phyloP scores from a whole-genome alignment of 2,797 vertebrate species.

The Mormyrops attenuatus region DNA sequence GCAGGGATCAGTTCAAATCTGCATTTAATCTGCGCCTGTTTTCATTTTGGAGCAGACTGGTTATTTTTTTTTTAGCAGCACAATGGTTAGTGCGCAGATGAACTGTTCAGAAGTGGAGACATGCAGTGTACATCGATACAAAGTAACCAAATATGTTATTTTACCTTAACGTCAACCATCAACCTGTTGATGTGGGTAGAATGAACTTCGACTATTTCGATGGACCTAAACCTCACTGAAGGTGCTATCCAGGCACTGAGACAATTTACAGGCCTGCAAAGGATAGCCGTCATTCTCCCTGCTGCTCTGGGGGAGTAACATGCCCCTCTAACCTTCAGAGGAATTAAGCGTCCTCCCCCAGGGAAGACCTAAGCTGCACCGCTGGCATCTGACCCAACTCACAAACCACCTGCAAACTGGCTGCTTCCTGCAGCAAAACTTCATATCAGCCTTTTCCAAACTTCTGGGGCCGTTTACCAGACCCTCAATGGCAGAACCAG shows the following conservation, averaged over 20 bases:
- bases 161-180: neutral
- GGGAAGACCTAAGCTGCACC: neutral
- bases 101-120: neutral
- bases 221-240: neutral
- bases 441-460: neutral
- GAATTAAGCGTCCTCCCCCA: neutral
- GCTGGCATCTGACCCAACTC: neutral
- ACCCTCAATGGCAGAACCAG: neutral
- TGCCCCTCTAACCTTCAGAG: conserved; percentile 7
- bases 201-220: neutral
- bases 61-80: neutral
- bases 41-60: neutral
- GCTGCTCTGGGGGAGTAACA: neutral
- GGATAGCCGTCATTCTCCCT: neutral
- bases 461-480: neutral
- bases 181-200: neutral
- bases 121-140: neutral
- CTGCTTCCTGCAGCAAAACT: neutral
- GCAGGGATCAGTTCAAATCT: neutral
- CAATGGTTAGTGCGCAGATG: neutral
- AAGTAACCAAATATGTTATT: neutral
- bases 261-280: neutral
- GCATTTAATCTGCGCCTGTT: conserved; percentile 11
- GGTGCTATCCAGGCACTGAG: neutral
- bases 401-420: neutral